Base-by-base conservation (phyloP, 2,888 invertebrate genomes). In the Synergus gifuensis region DNA sequence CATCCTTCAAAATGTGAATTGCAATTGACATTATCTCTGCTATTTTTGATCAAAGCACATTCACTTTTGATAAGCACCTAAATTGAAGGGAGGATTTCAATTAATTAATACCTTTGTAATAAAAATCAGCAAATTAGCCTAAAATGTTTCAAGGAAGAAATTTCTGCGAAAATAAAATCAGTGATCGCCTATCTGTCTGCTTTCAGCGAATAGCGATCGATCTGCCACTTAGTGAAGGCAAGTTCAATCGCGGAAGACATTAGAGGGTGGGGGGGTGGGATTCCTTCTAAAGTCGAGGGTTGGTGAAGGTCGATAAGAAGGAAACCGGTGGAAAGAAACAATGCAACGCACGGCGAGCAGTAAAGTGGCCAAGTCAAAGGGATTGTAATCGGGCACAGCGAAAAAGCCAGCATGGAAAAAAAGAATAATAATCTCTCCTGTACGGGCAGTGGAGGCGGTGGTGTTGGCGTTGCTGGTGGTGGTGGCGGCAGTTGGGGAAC, bases 331-430 rank as follows among this genome's bases (percentile, higher is more conserved):
- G 79, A 76, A 82, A 83, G 82, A 86, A 88, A 88, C 87, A 89
- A 87, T 88, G 87, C 77, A 49, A 69, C 73, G 62, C 77, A 18
- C 69, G 77, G 76, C 78, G 84, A 83, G 86, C 88, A 86, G 87
- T 87, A 88, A 90, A 90, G 89, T 90, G 89, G 88, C 87, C 86
- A 84, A 86, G 87, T 89, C 88, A 89, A 90, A 90, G 86, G 83
- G 86, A 85, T 89, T 87, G 89, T 87, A 90, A 90, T 90, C 90
- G 81, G 58, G 82, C 49, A 67, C 79, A 54, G 63, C 78, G 40
- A 67, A 67, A 67, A 67, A 78, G 69, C 54, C 69, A 49, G 54
- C 36, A 54, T 54, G 36, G 49, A 42, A 40, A 76, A 60, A 54
- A 62, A 78, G 77, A 80, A 84, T 85, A 86, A 87, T 87, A 87